A percentile compares a stretch with the other conserved stretches of the same genome.
These are phyloP conservation scores for Craniophora ligustri DNA, from an alignment of 2,888 invertebrate genomes.

Conservation along the genomic window DNA sequence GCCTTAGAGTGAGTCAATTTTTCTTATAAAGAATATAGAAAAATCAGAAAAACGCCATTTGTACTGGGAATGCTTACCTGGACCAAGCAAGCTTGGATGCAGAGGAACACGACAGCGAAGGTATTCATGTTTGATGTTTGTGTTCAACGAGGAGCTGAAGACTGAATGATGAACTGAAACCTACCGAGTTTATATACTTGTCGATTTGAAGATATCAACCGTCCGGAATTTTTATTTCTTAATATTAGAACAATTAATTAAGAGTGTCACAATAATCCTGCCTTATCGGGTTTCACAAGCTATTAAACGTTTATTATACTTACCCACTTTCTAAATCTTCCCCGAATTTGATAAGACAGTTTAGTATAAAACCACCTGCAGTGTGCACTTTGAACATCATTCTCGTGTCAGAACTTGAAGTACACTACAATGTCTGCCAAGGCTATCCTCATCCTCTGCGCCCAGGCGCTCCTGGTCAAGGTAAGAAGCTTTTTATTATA, in stretches of 20 bases:
- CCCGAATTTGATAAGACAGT: not conserved
- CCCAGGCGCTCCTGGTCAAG: constrained; percentile 45
- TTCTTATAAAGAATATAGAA: no score
- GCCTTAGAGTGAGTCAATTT: no score
- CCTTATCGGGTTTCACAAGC: constrained; percentile 24
- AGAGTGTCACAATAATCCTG: not conserved
- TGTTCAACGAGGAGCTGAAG: constrained; percentile 26
- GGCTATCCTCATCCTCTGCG: constrained; percentile 56
- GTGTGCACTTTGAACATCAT: constrained; percentile 11
- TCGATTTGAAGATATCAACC: not conserved
- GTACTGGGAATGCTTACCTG: not conserved
- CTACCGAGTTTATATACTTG: constrained; percentile 5
- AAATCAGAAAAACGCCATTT: not conserved
- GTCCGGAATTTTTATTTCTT: not conserved
- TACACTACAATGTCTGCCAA: constrained; percentile 58
- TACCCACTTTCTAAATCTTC: constrained; percentile 1
- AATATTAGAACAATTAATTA: not conserved
- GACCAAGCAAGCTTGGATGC: constrained; percentile 33
- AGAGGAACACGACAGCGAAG: constrained; percentile 42
- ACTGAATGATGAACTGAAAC: constrained; percentile 14
- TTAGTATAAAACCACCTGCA: constrained; percentile 10
- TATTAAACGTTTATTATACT: constrained; percentile 3
- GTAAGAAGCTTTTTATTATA: constrained; percentile 1
- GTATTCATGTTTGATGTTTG: constrained; percentile 30
- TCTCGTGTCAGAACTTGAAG: constrained; percentile 21